These are phyloP conservation scores for Sakesphorus luctuosus DNA, from an alignment of 2,113 vertebrate genomes.

Conservation along the genomic window DNA sequence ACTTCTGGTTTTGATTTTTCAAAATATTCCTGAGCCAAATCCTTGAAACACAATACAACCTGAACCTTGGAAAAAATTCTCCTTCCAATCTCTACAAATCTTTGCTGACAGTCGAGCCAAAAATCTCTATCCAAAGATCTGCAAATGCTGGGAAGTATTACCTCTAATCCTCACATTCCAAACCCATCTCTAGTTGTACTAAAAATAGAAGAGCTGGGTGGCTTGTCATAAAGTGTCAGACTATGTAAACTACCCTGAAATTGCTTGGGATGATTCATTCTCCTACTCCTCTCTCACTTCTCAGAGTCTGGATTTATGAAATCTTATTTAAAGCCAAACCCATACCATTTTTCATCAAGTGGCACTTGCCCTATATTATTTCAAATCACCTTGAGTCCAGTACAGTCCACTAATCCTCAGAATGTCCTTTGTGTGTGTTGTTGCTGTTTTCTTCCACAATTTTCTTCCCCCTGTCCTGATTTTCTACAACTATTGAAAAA, in stretches of 20 bases:
- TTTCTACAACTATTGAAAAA: neutral
- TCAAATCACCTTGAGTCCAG: neutral
- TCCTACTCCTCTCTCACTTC: neutral
- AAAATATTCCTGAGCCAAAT: neutral
- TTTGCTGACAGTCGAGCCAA: neutral
- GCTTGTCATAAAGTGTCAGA: constrained; percentile 2
- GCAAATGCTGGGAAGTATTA: constrained; percentile 5
- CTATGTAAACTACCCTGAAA: constrained; percentile 36
- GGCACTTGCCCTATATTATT: neutral
- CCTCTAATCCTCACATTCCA: neutral
- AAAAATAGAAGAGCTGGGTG: constrained; percentile 7
- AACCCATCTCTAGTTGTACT: neutral
- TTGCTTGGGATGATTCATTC: constrained; percentile 31
- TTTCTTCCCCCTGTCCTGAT: neutral
- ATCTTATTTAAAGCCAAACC: constrained; percentile 16
- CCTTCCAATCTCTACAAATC: constrained; percentile 12
- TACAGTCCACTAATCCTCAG: neutral
- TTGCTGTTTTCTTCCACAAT: neutral
- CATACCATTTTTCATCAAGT: neutral
- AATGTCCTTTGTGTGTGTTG: neutral
- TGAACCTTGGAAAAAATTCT: neutral
- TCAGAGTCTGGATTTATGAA: neutral
- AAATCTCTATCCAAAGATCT: neutral
- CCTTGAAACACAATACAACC: neutral
- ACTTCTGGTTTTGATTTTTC: neutral